Conservation (phyloP, 2,888 invertebrate species). For the Hirtodrosophila histrioides region DNA sequence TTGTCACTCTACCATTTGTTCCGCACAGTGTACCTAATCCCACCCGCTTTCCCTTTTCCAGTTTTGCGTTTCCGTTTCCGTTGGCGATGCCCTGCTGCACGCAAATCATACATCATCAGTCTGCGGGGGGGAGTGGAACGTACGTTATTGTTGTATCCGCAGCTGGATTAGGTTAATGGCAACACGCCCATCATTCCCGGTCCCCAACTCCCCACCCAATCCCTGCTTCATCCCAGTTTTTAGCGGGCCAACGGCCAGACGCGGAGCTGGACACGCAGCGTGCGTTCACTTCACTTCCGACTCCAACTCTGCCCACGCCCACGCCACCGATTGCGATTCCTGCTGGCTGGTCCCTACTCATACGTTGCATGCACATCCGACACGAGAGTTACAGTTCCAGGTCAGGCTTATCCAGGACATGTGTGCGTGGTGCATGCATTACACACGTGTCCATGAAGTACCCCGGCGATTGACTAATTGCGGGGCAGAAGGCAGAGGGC, state of each 20-base stretch:
- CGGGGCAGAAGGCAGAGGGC: neutral
- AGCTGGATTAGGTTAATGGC: constrained; percentile 19
- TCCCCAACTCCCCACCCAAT: no score
- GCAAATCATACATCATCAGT: constrained; percentile 27
- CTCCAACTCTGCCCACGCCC: neutral
- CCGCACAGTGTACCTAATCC: no score
- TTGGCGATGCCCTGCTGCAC: constrained; percentile 10
- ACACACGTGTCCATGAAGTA: neutral
- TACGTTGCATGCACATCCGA: constrained; percentile 42
- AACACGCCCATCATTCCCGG: neutral
- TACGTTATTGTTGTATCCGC: neutral
- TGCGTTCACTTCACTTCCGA: constrained; percentile 17
- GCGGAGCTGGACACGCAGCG: constrained; percentile 13
- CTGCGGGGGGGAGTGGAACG: constrained; percentile 12
- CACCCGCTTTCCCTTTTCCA: neutral
- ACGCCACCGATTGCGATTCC: neutral
- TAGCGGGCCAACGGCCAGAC: neutral
- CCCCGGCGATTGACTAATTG: neutral
- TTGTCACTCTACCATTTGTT: no score
- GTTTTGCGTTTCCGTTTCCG: neutral
- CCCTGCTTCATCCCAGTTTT: neutral
- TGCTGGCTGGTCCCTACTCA: neutral
- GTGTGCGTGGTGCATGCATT: constrained; percentile 15
- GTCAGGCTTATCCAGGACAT: constrained; percentile 24
- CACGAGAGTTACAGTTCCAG: constrained; percentile 15